These are phyloP conservation scores for Champsocephalus gunnari DNA, from an alignment of 2,797 vertebrate species.

Conservation along the genomic window DNA sequence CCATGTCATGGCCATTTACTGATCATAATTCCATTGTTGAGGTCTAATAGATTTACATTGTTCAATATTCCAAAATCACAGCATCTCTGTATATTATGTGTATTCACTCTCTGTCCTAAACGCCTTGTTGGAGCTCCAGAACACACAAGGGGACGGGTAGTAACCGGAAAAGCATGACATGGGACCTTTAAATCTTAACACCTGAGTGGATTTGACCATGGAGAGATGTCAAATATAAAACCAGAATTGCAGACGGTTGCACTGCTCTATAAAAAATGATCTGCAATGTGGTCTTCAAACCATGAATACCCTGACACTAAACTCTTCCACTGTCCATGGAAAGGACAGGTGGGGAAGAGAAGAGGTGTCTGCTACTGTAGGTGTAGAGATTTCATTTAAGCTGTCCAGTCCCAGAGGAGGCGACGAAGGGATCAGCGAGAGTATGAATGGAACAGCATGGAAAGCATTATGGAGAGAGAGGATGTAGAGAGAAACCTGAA, in stretches of 20 bases:
- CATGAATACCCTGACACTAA: constrained; percentile 29
- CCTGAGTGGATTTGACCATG: constrained; percentile 43
- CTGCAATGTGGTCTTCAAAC: constrained; percentile 16
- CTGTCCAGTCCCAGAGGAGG: constrained; percentile 45
- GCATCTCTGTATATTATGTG: no score
- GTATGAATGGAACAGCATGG: constrained; percentile 68
- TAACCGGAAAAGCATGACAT: no score
- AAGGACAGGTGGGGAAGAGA: constrained; percentile 18
- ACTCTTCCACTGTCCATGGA: constrained; percentile 26
- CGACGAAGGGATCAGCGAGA: constrained; percentile 31
- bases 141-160: no score
- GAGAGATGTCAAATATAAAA: background rate
- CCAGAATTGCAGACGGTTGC: background rate
- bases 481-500: constrained; percentile 45
- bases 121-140: no score
- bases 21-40: no score
- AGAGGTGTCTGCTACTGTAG: constrained; percentile 38
- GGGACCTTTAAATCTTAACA: constrained; percentile 13
- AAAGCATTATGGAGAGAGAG: constrained; percentile 58
- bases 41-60: no score
- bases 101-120: no score
- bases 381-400: constrained; percentile 60
- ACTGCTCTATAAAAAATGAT: constrained; percentile 6
- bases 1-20: no score
- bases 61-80: no score